Conservation (phyloP, 1,140 invertebrate species). For the Liolophura sinensis region DNA sequence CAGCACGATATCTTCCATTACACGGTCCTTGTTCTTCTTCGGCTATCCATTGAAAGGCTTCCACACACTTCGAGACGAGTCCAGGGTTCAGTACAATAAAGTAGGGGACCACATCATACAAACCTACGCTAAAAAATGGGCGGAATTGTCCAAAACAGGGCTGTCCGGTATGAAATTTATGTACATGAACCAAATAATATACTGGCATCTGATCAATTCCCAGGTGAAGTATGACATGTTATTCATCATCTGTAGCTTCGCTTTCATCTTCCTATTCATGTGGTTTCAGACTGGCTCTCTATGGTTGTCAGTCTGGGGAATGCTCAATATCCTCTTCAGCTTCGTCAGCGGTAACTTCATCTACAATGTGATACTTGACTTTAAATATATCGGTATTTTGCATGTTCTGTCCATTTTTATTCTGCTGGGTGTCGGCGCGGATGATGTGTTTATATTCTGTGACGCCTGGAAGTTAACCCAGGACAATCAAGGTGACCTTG, state of each 20-base stretch:
- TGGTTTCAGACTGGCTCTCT: conserved; percentile 3
- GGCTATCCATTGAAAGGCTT: too few species aligned
- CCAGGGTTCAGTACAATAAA: too few species aligned
- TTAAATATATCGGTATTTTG: conserved; percentile 13
- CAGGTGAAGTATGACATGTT: neutral
- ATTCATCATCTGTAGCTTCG: neutral
- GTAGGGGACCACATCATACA: too few species aligned
- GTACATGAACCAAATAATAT: too few species aligned
- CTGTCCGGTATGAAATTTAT: too few species aligned
- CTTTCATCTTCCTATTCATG: conserved; percentile 7
- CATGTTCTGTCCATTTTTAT: conserved; percentile 11
- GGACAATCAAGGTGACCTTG: neutral
- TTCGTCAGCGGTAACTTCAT: conserved; percentile 13
- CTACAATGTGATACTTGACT: conserved; percentile 8
- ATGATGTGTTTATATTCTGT: conserved; percentile 20
- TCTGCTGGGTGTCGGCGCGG: conserved; percentile 13
- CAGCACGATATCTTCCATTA: too few species aligned
- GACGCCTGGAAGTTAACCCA: conserved; percentile 10
- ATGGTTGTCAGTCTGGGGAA: neutral
- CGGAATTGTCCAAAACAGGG: too few species aligned
- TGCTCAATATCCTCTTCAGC: conserved; percentile 10
- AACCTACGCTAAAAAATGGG: too few species aligned
- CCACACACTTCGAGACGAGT: too few species aligned
- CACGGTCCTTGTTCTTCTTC: too few species aligned
- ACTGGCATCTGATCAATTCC: neutral